phyloP scores from a whole-genome alignment of 2,797 vertebrate genomes.

The Sphenopsis melanotis region DNA sequence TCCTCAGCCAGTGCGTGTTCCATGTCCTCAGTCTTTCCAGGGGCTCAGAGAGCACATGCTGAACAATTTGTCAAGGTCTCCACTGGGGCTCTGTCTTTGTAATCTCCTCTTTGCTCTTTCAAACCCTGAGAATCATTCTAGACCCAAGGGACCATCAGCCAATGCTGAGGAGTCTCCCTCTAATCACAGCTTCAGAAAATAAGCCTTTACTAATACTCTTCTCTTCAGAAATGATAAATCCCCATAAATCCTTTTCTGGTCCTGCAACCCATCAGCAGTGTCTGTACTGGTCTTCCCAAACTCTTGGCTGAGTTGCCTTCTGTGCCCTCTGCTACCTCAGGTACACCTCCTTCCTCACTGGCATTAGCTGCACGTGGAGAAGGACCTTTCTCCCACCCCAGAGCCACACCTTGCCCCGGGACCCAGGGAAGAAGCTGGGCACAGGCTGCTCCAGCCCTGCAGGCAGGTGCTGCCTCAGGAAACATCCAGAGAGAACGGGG shows the following conservation, averaged over 20 bases:
- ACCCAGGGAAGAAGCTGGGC: neutral
- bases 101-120: neutral
- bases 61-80: neutral
- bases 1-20: neutral
- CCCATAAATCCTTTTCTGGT: neutral
- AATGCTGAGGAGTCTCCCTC: neutral
- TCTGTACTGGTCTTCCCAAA: neutral
- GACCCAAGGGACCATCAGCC: neutral
- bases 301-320: neutral
- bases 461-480: neutral
- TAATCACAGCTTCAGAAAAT: slow-evolving; percentile 19
- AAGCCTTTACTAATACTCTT: neutral
- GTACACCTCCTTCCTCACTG: neutral
- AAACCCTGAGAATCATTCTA: neutral
- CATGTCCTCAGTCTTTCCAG: neutral
- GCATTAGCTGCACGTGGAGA: neutral
- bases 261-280: neutral
- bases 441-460: neutral
- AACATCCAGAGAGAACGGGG: neutral
- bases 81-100: neutral
- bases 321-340: neutral
- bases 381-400: neutral
- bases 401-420: neutral
- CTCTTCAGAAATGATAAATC: neutral
- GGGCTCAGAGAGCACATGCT: neutral